Base-by-base conservation (phyloP, 1,140 invertebrate species). In the Hestina assimilis region DNA sequence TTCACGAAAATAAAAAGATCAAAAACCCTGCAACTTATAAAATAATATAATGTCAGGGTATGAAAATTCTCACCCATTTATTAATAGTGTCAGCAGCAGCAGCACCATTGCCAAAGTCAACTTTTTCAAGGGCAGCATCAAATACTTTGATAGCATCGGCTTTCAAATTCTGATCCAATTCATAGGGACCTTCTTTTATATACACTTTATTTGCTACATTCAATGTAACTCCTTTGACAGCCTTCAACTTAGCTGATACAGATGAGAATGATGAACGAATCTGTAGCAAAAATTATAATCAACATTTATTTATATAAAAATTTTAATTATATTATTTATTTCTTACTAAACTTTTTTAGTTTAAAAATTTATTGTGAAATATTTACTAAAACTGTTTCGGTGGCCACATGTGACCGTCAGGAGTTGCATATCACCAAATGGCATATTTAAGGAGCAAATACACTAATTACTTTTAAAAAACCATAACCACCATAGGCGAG, bases 181-280 rank as follows among this genome's bases (percentile, higher is more conserved):
- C 80, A 59, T 85, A 83, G 1, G 21, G 50, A 52, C 85, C 81
- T 1, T 86, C 80, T 54, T 77, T 75, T 3, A 88, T 57, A 24
- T 85, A 88, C 11, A 88, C 77, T 35, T 78, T 83, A 45, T 88
- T 88, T 21, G 85, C 85, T 14, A 85, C 68, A 59, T 79, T 70
- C 9, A 88, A 51, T 33, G 81, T 86, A 1, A 88, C 68, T 21
- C 83, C 85, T 35, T 83, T 78, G 1, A 86, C 55, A 0, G 74
- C 52, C 50, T 70, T 82, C 24, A 87, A 40, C 29, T 72, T 82
- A 6, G 63, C 52, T 17, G 83, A 68, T 1, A 83, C 62, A 12
- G 47, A 19, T 4, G 69, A 50, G 38, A 86, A 87, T 54, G 74
- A 69, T 29, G 72, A 73, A 17, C 84, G 81, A 63, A 87, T 79